phyloP scores from a whole-genome alignment of 2,888 invertebrate genomes.

The Lepidocyrtinus sp. region DNA sequence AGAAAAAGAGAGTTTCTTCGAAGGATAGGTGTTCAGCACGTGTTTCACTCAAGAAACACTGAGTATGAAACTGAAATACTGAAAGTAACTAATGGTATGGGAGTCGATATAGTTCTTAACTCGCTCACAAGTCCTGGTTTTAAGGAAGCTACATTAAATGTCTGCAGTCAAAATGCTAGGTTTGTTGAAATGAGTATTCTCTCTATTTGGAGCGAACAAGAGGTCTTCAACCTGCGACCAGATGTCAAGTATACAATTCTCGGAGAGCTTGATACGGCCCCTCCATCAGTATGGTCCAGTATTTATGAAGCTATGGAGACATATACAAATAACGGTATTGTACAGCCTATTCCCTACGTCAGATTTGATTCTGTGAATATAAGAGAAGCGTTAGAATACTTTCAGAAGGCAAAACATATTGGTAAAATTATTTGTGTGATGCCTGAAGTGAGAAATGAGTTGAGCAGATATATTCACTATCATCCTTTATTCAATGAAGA shows the following conservation, averaged over 20 bases:
- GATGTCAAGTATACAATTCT: slow-evolving; percentile 51
- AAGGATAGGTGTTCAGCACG: slow-evolving; percentile 29
- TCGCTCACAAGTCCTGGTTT: slow-evolving; percentile 55
- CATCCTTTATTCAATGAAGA: slow-evolving; percentile 31
- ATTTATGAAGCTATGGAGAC: slow-evolving; percentile 16
- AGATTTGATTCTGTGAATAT: slow-evolving; percentile 46
- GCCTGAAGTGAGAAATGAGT: slow-evolving; percentile 34
- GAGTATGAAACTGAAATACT: slow-evolving; percentile 44
- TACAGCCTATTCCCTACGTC: slow-evolving; percentile 38
- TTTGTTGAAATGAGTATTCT: slow-evolving; percentile 59
- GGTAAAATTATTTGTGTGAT: slow-evolving; percentile 51
- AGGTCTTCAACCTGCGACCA: slow-evolving; percentile 40
- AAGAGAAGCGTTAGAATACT: slow-evolving; percentile 48
- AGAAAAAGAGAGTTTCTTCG: slow-evolving; percentile 21
- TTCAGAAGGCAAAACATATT: slow-evolving; percentile 57
- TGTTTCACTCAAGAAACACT: slow-evolving; percentile 36
- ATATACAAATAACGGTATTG: neutral
- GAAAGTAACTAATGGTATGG: slow-evolving; percentile 24
- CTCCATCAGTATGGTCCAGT: neutral
- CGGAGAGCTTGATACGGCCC: slow-evolving; percentile 17
- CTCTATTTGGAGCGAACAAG: slow-evolving; percentile 46
- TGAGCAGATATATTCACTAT: slow-evolving; percentile 31
- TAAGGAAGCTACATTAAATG: slow-evolving; percentile 49
- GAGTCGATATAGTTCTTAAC: slow-evolving; percentile 51
- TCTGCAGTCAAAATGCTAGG: slow-evolving; percentile 27